phyloP scores from a whole-genome alignment of 2,888 invertebrate species.

The Athalia cordata region DNA sequence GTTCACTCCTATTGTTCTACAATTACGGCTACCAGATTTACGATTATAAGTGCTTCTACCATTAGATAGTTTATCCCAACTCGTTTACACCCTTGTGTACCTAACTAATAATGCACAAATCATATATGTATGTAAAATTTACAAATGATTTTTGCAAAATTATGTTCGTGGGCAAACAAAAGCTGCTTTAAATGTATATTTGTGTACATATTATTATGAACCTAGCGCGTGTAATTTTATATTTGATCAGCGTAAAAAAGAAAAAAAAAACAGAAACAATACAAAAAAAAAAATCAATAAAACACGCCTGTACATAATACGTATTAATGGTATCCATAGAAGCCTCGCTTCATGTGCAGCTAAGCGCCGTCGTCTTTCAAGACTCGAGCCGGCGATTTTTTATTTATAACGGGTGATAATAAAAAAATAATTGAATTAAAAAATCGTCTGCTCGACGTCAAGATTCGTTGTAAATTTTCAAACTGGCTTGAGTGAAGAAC shows the following conservation, averaged over 20 bases:
- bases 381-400: slow-evolving; percentile 7
- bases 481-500: slow-evolving; percentile 9
- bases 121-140: slow-evolving; percentile 27
- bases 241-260: neutral
- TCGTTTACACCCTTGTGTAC: neutral
- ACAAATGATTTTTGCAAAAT: slow-evolving; percentile 26
- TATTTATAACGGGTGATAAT: neutral
- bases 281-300: neutral
- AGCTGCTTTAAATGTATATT: slow-evolving; percentile 67
- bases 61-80: slow-evolving; percentile 36
- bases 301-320: too few species aligned
- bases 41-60: slow-evolving; percentile 30
- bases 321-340: slow-evolving; percentile 2
- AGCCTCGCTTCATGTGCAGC: slow-evolving; percentile 41
- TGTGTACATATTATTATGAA: slow-evolving; percentile 55
- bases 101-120: neutral
- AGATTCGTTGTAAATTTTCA: neutral
- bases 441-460: neutral
- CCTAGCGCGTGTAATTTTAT: slow-evolving; percentile 16
- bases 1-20: slow-evolving; percentile 15
- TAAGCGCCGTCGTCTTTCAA: slow-evolving; percentile 25
- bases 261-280: too few species aligned
- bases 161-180: slow-evolving; percentile 51
- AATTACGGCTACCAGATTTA: slow-evolving; percentile 6
- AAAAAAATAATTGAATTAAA: neutral